phyloP scores from a whole-genome alignment of 1,140 invertebrate species.

The Drosophila bocki region DNA sequence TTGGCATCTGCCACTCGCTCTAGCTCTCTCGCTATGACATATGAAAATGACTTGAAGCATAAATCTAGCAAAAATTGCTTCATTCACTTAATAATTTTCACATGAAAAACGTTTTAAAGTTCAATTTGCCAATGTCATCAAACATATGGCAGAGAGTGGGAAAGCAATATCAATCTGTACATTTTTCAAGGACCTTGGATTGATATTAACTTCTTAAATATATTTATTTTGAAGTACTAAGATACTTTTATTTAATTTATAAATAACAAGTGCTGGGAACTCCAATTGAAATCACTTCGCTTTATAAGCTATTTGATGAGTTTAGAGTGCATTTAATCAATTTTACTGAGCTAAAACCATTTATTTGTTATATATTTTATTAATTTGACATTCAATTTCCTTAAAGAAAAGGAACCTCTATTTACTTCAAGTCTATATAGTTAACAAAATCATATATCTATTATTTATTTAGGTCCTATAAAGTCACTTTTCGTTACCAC shows the following conservation, averaged over 20 bases:
- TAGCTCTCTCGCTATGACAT: constrained; percentile 27
- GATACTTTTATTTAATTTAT: not conserved
- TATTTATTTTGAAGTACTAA: not conserved
- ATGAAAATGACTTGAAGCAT: constrained; percentile 56
- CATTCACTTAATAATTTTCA: constrained; percentile 38
- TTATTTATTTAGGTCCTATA: not conserved
- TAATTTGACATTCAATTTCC: not conserved
- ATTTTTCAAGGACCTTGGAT: constrained; percentile 1
- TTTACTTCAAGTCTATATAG: not conserved
- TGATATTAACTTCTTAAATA: not conserved
- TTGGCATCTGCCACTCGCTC: constrained; percentile 46
- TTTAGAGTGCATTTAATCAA: not conserved
- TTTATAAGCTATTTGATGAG: not conserved
- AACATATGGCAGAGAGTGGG: constrained; percentile 2
- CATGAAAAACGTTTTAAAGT: constrained; percentile 59
- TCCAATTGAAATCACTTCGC: not conserved
- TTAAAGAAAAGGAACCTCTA: not conserved
- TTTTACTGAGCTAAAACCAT: not conserved
- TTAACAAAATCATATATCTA: not conserved
- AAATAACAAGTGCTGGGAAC: too few relatives aligned
- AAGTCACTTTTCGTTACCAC: not conserved
- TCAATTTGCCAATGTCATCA: constrained; percentile 61
- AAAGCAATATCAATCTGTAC: constrained; percentile 6
- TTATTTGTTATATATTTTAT: not conserved
- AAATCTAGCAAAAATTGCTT: constrained; percentile 57